A percentile compares a stretch with the other conserved stretches of the same genome.
Conservation (phyloP, 2,888 invertebrate genomes). For the Melinaea menophilus region DNA sequence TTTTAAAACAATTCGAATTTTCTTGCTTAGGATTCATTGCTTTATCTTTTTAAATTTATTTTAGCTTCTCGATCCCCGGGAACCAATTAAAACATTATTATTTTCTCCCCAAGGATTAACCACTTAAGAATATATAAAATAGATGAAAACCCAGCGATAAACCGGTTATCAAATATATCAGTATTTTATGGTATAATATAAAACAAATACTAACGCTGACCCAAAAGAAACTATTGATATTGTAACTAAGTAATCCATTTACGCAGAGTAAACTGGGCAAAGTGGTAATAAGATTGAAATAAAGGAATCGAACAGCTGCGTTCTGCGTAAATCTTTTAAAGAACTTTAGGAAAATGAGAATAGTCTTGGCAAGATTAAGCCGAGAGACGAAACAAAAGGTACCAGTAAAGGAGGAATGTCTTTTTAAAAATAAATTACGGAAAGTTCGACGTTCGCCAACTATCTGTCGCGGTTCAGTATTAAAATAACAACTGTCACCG, state of each 20-base stretch:
- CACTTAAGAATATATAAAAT: too few relatives aligned
- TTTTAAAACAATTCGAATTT: conserved; percentile 32
- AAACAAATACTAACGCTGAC: neutral
- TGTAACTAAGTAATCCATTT: conserved; percentile 13
- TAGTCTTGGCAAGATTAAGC: conserved; percentile 34
- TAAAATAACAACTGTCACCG: conserved; percentile 28
- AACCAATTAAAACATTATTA: conserved; percentile 35
- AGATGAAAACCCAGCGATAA: too few relatives aligned
- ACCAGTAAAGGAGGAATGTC: conserved; percentile 48
- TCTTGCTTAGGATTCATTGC: conserved; percentile 26
- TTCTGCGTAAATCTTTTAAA: conserved; percentile 18
- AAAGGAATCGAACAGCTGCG: conserved; percentile 20
- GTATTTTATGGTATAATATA: too few relatives aligned
- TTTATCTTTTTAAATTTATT: conserved; percentile 31
- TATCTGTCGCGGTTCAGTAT: conserved; percentile 57
- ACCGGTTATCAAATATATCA: too few relatives aligned
- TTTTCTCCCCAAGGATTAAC: conserved; percentile 10
- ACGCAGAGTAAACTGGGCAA: conserved; percentile 11
- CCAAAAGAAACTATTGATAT: conserved; percentile 7
- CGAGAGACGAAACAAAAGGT: conserved; percentile 59
- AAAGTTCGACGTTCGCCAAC: conserved; percentile 64
- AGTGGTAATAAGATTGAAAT: conserved; percentile 21
- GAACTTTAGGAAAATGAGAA: conserved; percentile 20
- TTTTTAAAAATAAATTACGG: conserved; percentile 69
- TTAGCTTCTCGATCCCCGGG: conserved; percentile 33